Conservation (phyloP, 2,797 vertebrate species). For the Danio tinwini region DNA sequence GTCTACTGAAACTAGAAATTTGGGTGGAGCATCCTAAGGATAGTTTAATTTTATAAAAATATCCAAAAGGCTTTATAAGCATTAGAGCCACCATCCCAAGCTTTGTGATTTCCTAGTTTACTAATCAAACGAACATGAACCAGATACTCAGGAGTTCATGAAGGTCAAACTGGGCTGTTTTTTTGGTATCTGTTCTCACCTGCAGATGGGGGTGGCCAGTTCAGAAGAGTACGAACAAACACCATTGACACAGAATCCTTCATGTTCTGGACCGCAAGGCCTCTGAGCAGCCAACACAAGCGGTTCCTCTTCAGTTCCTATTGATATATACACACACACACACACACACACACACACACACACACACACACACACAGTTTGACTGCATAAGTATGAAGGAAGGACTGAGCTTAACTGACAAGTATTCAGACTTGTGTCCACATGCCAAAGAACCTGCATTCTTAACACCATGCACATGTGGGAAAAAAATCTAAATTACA, state of each 20-base stretch:
- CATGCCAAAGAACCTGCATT: constrained; percentile 30
- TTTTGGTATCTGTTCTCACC: constrained; percentile 54
- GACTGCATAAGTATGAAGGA: background rate
- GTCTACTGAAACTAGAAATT: background rate
- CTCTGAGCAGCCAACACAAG: constrained; percentile 43
- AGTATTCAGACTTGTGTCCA: constrained; percentile 65
- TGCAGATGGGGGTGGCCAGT: constrained; percentile 68
- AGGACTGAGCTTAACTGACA: constrained; percentile 25
- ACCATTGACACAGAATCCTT: constrained; percentile 69
- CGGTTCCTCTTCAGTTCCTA: constrained; percentile 60
- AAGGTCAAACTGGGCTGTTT: background rate
- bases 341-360: constrained; percentile 16
- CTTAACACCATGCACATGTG: background rate
- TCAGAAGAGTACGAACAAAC: constrained; percentile 72
- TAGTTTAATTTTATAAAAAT: constrained; percentile 12
- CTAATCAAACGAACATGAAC: constrained; percentile 2
- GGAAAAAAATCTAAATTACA: background rate
- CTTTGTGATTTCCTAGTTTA: background rate
- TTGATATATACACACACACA: constrained; percentile 24
- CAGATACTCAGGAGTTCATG: background rate
- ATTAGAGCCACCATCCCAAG: constrained; percentile 11
- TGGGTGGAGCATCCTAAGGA: background rate
- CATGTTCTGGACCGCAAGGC: constrained; percentile 62
- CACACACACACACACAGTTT: constrained; percentile 11
- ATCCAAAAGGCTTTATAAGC: constrained; percentile 7